Evolutionary conservation across 2,113 vertebrate genomes (phyloP).

Genomic region (Ictalurus furcatus): DNA sequence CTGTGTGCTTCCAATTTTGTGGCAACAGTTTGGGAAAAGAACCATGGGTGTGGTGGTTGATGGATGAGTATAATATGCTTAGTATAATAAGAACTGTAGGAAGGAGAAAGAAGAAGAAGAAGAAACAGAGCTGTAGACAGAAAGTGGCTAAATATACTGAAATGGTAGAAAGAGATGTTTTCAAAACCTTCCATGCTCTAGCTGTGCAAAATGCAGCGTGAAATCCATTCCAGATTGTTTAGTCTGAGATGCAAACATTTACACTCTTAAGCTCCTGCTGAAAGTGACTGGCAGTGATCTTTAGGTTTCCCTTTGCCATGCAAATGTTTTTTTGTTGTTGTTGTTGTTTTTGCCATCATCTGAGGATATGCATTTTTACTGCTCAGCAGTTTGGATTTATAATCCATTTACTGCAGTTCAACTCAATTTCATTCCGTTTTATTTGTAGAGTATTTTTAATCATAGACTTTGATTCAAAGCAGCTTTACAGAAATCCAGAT

Average conservation of each 20-base stretch:
- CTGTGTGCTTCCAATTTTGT: not conserved
- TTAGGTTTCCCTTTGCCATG: not conserved
- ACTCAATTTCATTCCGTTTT: not conserved
- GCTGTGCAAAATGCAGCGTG: not conserved
- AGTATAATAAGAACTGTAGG: not conserved
- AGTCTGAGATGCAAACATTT: not conserved
- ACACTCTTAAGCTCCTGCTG: not conserved
- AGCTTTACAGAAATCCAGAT: not conserved
- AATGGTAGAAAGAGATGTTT: not conserved
- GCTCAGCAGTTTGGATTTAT: not conserved
- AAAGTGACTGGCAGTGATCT: not conserved
- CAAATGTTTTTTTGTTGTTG: not conserved
- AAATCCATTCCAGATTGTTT: conserved; percentile 8
- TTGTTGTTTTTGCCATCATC: not conserved
- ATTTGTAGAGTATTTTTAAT: not conserved
- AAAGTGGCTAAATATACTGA: not conserved
- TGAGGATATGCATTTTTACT: not conserved
- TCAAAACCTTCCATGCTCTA: not conserved
- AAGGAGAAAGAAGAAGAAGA: not conserved
- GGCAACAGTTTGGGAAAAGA: not conserved
- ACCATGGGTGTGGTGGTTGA: not conserved
- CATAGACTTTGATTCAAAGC: not conserved
- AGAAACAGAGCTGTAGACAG: not conserved
- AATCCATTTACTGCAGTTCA: not conserved
- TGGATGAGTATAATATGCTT: no score